Conservation (phyloP, 2,113 vertebrate genomes). For the Peromyscus californicus region DNA sequence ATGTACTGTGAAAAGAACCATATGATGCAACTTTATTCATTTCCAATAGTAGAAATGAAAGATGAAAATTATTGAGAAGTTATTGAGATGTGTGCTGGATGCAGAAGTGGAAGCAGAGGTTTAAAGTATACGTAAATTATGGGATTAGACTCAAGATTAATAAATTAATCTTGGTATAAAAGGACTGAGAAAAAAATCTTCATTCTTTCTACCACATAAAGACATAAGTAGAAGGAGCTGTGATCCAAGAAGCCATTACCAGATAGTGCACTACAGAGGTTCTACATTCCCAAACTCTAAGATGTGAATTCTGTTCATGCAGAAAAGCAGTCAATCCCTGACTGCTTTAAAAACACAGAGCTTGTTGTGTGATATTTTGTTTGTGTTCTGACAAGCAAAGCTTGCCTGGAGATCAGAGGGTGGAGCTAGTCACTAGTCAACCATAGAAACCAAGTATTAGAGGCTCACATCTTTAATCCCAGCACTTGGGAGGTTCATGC, state of each 20-base stretch:
- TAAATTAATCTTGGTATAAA: neutral
- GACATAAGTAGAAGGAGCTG: neutral
- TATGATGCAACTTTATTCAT: neutral
- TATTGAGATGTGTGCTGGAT: neutral
- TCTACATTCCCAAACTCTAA: neutral
- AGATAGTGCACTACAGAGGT: neutral
- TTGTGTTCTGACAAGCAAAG: too few relatives aligned
- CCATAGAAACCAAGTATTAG: too few relatives aligned
- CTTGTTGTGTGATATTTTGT: too few relatives aligned
- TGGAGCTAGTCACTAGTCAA: too few relatives aligned
- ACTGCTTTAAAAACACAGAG: neutral
- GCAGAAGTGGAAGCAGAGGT: neutral
- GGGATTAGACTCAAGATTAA: neutral
- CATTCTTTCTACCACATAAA: neutral
- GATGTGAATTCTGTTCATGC: neutral
- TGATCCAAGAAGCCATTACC: too few relatives aligned
- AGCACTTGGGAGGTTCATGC: too few relatives aligned
- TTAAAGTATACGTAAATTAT: neutral
- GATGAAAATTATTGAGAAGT: neutral
- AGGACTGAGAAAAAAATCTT: neutral
- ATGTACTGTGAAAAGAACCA: too few relatives aligned
- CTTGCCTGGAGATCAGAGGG: too few relatives aligned
- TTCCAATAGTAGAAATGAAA: neutral
- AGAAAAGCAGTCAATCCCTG: neutral
- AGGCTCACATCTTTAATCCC: too few relatives aligned